phyloP scores from a whole-genome alignment of 2,797 vertebrate species.

The Hephaestus fuliginosus region DNA sequence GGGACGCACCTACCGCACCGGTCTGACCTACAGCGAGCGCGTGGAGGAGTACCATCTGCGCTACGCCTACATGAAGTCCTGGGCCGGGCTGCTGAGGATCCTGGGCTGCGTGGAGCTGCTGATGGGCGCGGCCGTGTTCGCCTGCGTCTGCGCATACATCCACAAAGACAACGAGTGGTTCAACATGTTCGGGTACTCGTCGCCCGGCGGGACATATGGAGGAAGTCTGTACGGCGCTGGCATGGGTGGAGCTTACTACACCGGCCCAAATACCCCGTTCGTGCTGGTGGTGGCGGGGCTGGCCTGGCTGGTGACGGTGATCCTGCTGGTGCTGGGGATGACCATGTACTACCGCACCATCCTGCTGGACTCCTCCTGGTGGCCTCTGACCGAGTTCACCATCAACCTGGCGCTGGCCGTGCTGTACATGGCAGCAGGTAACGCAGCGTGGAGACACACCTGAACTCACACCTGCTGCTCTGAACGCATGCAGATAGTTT shows the following conservation, averaged over 20 bases:
- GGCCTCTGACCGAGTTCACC: slow-evolving; percentile 95
- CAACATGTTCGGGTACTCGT: slow-evolving; percentile 93
- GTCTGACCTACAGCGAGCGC: slow-evolving; percentile 89
- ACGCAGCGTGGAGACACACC: not conserved
- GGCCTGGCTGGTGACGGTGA: slow-evolving; percentile 93
- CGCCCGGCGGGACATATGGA: slow-evolving; percentile 85
- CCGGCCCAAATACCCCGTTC: slow-evolving; percentile 94
- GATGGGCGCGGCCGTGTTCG: slow-evolving; percentile 94
- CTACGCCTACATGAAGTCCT: slow-evolving; percentile 98
- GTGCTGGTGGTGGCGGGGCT: slow-evolving; percentile 92
- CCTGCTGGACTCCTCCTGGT: slow-evolving; percentile 95
- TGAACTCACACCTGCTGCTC: not conserved
- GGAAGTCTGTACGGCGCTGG: slow-evolving; percentile 72
- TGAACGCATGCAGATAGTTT: not conserved
- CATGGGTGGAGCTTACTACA: slow-evolving; percentile 88
- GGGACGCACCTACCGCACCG: slow-evolving; percentile 84
- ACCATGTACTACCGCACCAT: slow-evolving; percentile 98
- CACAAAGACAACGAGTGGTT: slow-evolving; percentile 99
- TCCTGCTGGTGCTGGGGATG: slow-evolving; percentile 94
- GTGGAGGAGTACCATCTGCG: slow-evolving; percentile 91
- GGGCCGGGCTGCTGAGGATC: slow-evolving; percentile 94
- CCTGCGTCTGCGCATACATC: slow-evolving; percentile 95
- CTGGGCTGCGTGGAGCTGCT: slow-evolving; percentile 92
- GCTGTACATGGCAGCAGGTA: slow-evolving; percentile 90
- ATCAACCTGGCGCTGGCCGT: slow-evolving; percentile 93